Percentiles rank a stretch among this genome's conserved stretches.
phyloP scores from a whole-genome alignment of 2,888 invertebrate genomes.

The Philonicus albiceps region DNA sequence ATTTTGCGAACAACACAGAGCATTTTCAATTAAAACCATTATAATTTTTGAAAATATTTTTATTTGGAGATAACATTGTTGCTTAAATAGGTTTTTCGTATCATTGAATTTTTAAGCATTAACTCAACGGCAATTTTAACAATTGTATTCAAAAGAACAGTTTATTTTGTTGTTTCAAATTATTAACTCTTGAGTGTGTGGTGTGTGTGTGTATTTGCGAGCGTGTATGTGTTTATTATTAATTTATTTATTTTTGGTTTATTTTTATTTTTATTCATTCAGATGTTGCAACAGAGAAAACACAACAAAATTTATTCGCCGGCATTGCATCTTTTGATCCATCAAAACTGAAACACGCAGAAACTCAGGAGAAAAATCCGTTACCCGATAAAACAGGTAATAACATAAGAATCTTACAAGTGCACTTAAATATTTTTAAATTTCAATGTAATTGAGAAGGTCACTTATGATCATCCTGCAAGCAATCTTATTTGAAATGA shows the following conservation, averaged over 20 bases:
- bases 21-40: no score
- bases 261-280: conserved; percentile 56
- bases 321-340: conserved; percentile 88
- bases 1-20: no score
- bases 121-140: not conserved
- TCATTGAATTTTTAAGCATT: not conserved
- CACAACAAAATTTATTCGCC: conserved; percentile 81
- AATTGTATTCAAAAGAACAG: not conserved
- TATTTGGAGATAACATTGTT: not conserved
- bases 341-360: conserved; percentile 84
- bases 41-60: not conserved
- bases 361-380: conserved; percentile 91
- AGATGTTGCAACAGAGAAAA: conserved; percentile 91
- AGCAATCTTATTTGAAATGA: not conserved
- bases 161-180: conserved; percentile 25
- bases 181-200: no score
- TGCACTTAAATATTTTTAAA: not conserved
- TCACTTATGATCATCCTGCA: not conserved
- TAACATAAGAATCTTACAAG: conserved; percentile 25
- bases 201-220: no score
- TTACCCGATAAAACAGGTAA: conserved; percentile 94
- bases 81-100: not conserved
- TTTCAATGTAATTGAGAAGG: not conserved
- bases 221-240: no score
- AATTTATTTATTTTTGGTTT: no score